These are phyloP conservation scores for Chanos chanos DNA, from an alignment of 2,797 vertebrate species.

Conservation along the genomic window DNA sequence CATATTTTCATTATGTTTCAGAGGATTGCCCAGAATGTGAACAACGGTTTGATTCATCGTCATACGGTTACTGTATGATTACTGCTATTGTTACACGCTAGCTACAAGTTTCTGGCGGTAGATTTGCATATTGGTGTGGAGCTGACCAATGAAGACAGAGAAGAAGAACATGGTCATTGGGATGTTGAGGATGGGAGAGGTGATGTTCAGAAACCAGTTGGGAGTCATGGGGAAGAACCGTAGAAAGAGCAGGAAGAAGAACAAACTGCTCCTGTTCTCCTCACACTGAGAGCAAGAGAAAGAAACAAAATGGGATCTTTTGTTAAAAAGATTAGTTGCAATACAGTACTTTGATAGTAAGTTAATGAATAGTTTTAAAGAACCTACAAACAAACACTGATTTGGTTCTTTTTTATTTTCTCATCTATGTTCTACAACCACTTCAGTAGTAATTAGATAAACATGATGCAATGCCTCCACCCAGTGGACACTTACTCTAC, in stretches of 20 bases:
- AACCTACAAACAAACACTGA: too few species aligned
- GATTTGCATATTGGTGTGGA: background rate
- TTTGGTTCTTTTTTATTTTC: too few species aligned
- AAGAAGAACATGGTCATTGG: conserved; percentile 89
- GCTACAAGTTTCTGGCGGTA: too few species aligned
- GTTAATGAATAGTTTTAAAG: too few species aligned
- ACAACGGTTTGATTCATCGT: too few species aligned
- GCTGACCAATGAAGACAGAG: conserved; percentile 89
- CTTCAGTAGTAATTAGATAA: background rate
- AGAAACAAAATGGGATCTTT: conserved; percentile 6
- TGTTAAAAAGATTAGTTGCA: too few species aligned
- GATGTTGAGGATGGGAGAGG: conserved; percentile 94
- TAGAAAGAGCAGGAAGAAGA: conserved; percentile 95
- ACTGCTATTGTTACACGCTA: too few species aligned
- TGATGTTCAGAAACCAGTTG: conserved; percentile 98
- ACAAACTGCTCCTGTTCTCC: conserved; percentile 87
- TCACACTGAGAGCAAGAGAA: conserved; percentile 74
- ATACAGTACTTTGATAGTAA: too few species aligned
- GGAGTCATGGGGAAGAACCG: conserved; percentile 97
- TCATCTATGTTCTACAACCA: too few species aligned
- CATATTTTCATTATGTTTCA: too few species aligned
- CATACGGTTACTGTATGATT: background rate
- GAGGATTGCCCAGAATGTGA: too few species aligned
- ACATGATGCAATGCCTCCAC: background rate
- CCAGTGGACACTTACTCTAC: background rate